phyloP scores from a whole-genome alignment of 2,797 vertebrate species.

The Pelodytes ibericus region DNA sequence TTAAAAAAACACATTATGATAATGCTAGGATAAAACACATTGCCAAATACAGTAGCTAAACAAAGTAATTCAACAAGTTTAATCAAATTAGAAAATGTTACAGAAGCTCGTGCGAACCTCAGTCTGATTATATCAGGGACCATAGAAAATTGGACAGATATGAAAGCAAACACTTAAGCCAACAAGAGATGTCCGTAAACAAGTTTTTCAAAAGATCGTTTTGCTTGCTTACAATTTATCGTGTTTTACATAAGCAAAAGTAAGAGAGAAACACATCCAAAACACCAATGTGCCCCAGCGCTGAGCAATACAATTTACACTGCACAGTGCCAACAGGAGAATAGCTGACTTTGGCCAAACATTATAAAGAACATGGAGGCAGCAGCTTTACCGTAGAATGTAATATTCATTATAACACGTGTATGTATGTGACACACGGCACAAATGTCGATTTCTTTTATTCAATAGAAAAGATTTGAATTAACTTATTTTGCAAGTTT shows the following conservation, averaged over 20 bases:
- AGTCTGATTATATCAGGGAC: conserved; percentile 22
- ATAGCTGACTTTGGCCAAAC: not conserved
- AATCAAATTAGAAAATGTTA: conserved; percentile 42
- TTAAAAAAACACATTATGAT: conserved; percentile 8
- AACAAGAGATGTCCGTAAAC: conserved; percentile 8
- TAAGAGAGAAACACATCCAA: not conserved
- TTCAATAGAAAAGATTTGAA: too few relatives aligned
- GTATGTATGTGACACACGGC: not conserved
- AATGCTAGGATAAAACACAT: conserved; percentile 21
- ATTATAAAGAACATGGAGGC: not conserved
- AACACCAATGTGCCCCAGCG: not conserved
- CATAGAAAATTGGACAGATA: conserved; percentile 30
- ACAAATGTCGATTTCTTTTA: too few relatives aligned
- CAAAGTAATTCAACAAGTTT: conserved; percentile 3
- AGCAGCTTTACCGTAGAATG: not conserved
- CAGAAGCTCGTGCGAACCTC: conserved; percentile 15
- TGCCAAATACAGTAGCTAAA: conserved; percentile 5
- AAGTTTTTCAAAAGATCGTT: conserved; percentile 16
- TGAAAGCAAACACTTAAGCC: conserved; percentile 38
- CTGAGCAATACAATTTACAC: not conserved
- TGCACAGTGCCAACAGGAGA: not conserved
- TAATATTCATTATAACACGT: not conserved
- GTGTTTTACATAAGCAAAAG: conserved; percentile 6
- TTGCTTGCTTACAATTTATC: conserved; percentile 28
- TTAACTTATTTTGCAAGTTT: too few relatives aligned